Evolutionary conservation across 2,113 vertebrate genomes (phyloP), one percentile per base, ranked within the genome.

Genomic region (Chionomys nivalis): DNA sequence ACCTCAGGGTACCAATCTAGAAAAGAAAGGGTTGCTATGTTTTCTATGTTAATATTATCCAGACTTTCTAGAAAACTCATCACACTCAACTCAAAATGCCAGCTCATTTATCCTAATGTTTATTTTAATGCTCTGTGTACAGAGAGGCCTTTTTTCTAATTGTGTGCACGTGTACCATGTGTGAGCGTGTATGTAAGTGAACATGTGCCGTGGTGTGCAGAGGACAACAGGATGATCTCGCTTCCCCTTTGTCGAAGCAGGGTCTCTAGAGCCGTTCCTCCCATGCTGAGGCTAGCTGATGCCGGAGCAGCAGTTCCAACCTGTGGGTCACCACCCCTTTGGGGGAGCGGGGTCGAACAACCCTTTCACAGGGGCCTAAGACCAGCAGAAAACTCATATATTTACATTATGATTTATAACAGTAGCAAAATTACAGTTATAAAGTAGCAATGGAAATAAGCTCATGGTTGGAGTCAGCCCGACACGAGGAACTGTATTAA

Each of bases 1-100:
- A 33, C 83, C 79, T 91, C 78, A 39, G 55, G 73, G 12, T 91
- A 9, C 42, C 63, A 49, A 44, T 77, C 87, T 77, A 42, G 75
- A 87, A 95, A 82, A 94, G 49, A 90, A 93, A 77, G 44, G 4
- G 0, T 89, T 83, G 70, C 33, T 72, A 1, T 83, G 89, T 94
- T 96, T 83, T 73, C 79, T 33, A 36, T 78, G n/a, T 73, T 24
- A 61, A 2, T 63, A 76, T 76, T 79, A 94, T 61, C 79, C 65
- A 85, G 63, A 79, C 49, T 79, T 63, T 39, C 77, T 92, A 47
- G 19, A 72, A 75, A 52, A 70, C 31, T 86, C 33, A 36, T 79
- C 39, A 65, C 79, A 33, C 39, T 77, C 77, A 47, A 65, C 76
- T 96, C n/a, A 75, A 92, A 91, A 89, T 5, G 5, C 44, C 36